Base-by-base conservation (phyloP, 2,888 invertebrate genomes). In the Eledone cirrhosa region DNA sequence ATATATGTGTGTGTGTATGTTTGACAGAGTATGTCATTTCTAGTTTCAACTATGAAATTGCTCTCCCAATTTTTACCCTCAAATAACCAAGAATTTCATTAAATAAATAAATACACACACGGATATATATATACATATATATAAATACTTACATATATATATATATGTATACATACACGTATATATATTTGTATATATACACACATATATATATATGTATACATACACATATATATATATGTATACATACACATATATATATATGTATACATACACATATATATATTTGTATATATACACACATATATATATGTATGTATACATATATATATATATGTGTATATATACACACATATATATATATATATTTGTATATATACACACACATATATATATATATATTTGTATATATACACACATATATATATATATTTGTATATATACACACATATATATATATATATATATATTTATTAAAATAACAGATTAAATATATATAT, bases 361-460 rank as follows among this genome's bases (percentile, higher is more conserved):
- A 53, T 53, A 53, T 53, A 53, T 19, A 53, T 53, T 16, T 53
- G 19, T 53, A 53, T 53, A 53, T 19, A 53, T 53, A 53, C 53
- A 53, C 53, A 53, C 53, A 53, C 19, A 53, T 53, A 53, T 19
- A 53, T 53, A 53, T 19, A 53, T 53, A 53, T 53, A 53, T 53
- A 53, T 19, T 16, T 19, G 19, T 53, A 19, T 53, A 53, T 53
- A 16, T 19, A 53, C 19, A 53, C 19, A 63, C 27, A 22, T 8
- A 63, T 19, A 22, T 8, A 16, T 63, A 27, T 1, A 63, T 22
- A 22, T 2, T 24, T 8, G 27, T 2, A 19, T 53, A 53, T n/a
- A n/a, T 14, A 65, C n/a, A 65, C n/a, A 65, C n/a, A 65, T 65
- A 65, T 65, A 24, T 65, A 65, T 65, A 65, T 65, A 65, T 65